phyloP scores from a whole-genome alignment of 2,113 vertebrate species.

The Cnemophilus loriae region DNA sequence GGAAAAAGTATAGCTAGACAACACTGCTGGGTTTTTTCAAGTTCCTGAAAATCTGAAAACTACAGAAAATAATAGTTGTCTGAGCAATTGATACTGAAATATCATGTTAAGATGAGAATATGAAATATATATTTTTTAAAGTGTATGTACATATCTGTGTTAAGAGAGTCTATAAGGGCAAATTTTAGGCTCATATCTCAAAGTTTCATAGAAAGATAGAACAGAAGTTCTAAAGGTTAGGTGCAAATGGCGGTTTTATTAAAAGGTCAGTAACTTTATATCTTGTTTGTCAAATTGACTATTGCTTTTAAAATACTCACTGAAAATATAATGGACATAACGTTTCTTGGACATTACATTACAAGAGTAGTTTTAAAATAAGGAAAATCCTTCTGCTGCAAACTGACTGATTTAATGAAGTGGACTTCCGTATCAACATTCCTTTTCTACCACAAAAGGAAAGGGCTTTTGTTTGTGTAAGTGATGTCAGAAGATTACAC shows the following conservation, averaged over 20 bases:
- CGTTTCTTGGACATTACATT: not conserved
- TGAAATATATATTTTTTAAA: not conserved
- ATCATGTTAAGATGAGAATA: not conserved
- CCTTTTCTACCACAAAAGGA: not conserved
- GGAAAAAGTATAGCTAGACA: not conserved
- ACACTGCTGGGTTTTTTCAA: accelerated
- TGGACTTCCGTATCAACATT: not conserved
- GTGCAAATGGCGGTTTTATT: not conserved
- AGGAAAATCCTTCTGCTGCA: not conserved
- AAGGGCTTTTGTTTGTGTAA: not conserved
- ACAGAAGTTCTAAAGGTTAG: not conserved
- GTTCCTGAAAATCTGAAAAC: not conserved
- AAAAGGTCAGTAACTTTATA: not conserved
- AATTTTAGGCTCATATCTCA: not conserved
- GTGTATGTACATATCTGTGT: not conserved
- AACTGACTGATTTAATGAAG: not conserved
- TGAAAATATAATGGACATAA: not conserved
- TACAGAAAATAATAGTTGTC: not conserved
- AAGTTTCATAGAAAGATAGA: not conserved
- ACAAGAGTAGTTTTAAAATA: not conserved
- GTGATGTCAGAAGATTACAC: not conserved
- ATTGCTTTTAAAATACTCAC: not conserved
- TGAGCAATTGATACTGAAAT: not conserved
- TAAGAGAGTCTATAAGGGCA: not conserved
- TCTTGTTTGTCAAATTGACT: not conserved